phyloP scores from a whole-genome alignment of 2,797 vertebrate genomes.

The Mareca strepera region DNA sequence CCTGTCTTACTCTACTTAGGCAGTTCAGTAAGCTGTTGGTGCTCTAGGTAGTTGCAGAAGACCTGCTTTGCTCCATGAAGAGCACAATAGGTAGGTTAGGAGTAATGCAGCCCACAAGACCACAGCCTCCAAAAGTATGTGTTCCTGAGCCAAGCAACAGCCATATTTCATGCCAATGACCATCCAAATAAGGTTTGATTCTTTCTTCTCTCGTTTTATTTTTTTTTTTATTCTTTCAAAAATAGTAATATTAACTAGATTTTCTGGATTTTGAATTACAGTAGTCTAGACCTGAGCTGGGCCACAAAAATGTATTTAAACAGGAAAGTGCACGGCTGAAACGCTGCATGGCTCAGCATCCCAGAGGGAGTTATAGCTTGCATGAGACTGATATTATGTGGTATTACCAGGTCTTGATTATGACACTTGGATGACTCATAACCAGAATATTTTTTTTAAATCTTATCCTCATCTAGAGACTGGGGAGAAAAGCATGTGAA shows the following conservation, averaged over 20 bases:
- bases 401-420: not conserved
- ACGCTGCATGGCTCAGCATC: not conserved
- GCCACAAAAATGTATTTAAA: not conserved
- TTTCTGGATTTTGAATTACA: not conserved
- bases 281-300: not conserved
- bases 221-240: no score
- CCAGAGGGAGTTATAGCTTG: not conserved
- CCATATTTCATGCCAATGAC: not conserved
- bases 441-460: constrained; percentile 14
- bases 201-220: not conserved
- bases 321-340: not conserved
- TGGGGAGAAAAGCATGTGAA: not conserved
- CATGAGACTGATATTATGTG: not conserved
- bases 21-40: not conserved
- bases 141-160: not conserved
- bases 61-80: not conserved
- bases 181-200: not conserved
- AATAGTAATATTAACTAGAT: not conserved
- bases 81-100: not conserved
- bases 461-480: not conserved
- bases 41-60: not conserved
- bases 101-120: not conserved
- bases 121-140: not conserved
- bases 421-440: not conserved
- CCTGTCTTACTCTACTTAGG: not conserved